Evolutionary conservation across 2,797 vertebrate genomes (phyloP).

Genomic region (Myotis planiceps): DNA sequence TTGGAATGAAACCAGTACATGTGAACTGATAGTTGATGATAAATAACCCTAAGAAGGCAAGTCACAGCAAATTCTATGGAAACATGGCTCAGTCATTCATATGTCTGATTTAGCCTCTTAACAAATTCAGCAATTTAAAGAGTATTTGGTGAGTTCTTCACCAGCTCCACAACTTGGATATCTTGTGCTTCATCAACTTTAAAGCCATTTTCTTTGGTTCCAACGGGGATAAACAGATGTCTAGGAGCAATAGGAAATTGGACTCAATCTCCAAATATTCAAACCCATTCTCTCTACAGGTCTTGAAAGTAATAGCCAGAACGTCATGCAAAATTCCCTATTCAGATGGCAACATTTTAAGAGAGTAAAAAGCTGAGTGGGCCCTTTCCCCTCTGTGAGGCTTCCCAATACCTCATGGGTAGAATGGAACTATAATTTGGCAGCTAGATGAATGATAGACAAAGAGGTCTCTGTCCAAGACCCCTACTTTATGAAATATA

Average conservation of each 20-base stretch:
- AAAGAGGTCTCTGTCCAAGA: background rate
- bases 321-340: background rate
- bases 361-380: background rate
- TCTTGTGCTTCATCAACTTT: background rate
- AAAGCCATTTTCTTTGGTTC: background rate
- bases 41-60: background rate
- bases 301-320: background rate
- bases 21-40: background rate
- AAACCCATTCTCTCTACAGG: background rate
- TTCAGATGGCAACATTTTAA: background rate
- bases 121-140: conserved; percentile 29
- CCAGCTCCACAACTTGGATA: background rate
- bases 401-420: background rate
- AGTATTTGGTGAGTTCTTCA: background rate
- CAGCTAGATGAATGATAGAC: background rate
- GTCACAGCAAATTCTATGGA: background rate
- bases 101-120: background rate
- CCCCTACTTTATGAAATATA: background rate
- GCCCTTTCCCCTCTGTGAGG: background rate
- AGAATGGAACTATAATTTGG: background rate
- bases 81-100: background rate
- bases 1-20: conserved; percentile 7
- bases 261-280: background rate
- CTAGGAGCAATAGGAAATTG: background rate
- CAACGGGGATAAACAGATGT: background rate